Percentiles rank a stretch among this genome's conserved stretches.
These are phyloP conservation scores for Cantharis rufa DNA, from an alignment of 2,888 invertebrate genomes.

Conservation along the genomic window DNA sequence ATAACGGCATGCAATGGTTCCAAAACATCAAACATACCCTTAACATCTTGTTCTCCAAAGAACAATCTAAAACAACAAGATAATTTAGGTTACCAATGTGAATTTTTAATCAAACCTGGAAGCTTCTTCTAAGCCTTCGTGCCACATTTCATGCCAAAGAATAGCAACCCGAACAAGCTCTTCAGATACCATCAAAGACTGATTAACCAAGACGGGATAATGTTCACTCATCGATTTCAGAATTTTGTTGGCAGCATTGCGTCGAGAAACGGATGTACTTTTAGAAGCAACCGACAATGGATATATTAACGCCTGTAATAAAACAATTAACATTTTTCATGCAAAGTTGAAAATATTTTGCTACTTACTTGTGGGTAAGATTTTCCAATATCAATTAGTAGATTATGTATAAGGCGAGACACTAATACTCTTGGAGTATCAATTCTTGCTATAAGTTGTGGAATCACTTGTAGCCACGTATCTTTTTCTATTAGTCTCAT, in stretches of 20 bases:
- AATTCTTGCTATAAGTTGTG: constrained; percentile 96
- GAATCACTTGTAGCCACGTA: constrained; percentile 99
- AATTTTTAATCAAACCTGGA: constrained; percentile 59
- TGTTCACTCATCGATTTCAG: constrained; percentile 95
- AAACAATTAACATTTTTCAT: not conserved
- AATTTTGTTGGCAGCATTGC: constrained; percentile 92
- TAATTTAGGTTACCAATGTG: not conserved
- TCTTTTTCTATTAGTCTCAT: constrained; percentile 93
- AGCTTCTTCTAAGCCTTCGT: constrained; percentile 95
- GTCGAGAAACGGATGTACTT: constrained; percentile 81
- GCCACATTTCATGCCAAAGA: constrained; percentile 99
- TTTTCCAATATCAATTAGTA: constrained; percentile 95
- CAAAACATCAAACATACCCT: constrained; percentile 94
- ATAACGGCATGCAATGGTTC: constrained; percentile 94
- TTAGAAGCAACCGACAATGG: constrained; percentile 97
- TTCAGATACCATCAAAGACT: constrained; percentile 95
- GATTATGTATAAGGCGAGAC: constrained; percentile 86
- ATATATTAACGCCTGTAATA: constrained; percentile 89
- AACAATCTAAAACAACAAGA: constrained; percentile 65
- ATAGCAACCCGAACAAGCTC: constrained; percentile 98
- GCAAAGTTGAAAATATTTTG: not conserved
- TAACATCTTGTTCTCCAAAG: constrained; percentile 94
- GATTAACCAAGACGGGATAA: constrained; percentile 87
- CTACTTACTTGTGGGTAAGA: constrained; percentile 75
- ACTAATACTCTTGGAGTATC: constrained; percentile 91